Evolutionary conservation across 2,888 invertebrate species (phyloP), one percentile per base, ranked within the genome.

Genomic region (Seira musarum): DNA sequence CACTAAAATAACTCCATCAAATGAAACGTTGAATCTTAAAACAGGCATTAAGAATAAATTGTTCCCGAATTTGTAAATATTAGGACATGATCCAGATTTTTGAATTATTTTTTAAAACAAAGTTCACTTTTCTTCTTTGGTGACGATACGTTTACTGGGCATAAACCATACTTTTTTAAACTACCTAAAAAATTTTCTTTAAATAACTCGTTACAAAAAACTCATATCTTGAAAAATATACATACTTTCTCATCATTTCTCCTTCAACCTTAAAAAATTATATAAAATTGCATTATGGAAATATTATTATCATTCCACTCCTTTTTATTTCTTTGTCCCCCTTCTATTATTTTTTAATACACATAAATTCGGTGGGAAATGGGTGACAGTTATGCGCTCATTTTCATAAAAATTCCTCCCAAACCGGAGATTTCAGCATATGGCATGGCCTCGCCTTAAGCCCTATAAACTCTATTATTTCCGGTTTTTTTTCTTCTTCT

Each of bases 351-450:
- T 61, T 24, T 68, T 17, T 80, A 68, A 53, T 77, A 76, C 65
- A 72, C 72, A 71, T 71, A 81, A 76, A 72, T 70, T 70, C 64
- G 30, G 64, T 53, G n/a, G 57, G 63, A 80, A 80, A 75, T 75
- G 69, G 68, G 74, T 75, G 74, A 79, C 82, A 82, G 82, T 82
- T 82, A 82, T 79, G 5, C 65, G 70, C 71, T 78, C 77, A 78
- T 78, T 78, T 78, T 78, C 77, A 78, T 78, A 78, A 78, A 78
- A 78, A 78, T 78, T 78, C 77, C 66, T 78, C 66, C 60, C 71
- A 35, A 15, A 72, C 72, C 64, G 63, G 72, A 72, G 72, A 72
- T 72, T 72, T 72, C 25, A 64, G 57, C 72, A 72, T 72, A 46
- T 63, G 64, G 22, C 15, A 15, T 1, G 10, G n/a, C 21, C 17